phyloP scores from a whole-genome alignment of 2,888 invertebrate species.

The Amphipoea oculea region DNA sequence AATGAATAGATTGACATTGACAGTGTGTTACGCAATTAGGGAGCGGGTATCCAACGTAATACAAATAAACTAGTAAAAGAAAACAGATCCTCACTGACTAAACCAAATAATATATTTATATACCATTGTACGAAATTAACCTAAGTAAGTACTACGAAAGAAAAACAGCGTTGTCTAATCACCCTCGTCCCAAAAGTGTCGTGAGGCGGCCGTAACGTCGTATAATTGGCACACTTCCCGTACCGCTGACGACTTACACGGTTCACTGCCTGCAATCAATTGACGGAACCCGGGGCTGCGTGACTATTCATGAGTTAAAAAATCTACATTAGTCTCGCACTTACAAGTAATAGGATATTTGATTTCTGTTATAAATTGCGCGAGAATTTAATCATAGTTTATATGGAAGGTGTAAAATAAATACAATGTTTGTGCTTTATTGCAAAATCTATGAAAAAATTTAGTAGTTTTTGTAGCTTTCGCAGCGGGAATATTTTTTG shows the following conservation, averaged over 20 bases:
- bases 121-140: slow-evolving; percentile 21
- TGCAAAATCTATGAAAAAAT: not conserved
- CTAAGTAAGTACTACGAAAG: slow-evolving; percentile 19
- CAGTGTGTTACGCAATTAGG: not conserved
- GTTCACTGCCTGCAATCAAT: slow-evolving; percentile 68
- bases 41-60: not conserved
- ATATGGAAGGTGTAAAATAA: not conserved
- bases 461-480: not conserved
- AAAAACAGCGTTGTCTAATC: slow-evolving; percentile 68
- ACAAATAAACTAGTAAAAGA: not conserved
- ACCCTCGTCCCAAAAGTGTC: slow-evolving; percentile 67
- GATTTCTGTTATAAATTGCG: slow-evolving; percentile 38
- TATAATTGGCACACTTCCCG: slow-evolving; percentile 79
- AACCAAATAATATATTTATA: slow-evolving; percentile 14
- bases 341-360: slow-evolving; percentile 56
- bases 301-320: slow-evolving; percentile 67
- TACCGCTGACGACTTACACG: slow-evolving; percentile 73
- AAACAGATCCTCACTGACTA: not conserved
- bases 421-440: not conserved
- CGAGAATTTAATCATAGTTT: slow-evolving; percentile 1
- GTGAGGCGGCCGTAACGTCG: slow-evolving; percentile 68
- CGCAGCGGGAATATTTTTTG: not conserved
- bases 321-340: slow-evolving; percentile 60
- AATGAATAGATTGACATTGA: not conserved
- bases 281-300: slow-evolving; percentile 69